These are phyloP conservation scores for Bombus sylvicola DNA, from an alignment of 1,140 invertebrate genomes.

Conservation along the genomic window DNA sequence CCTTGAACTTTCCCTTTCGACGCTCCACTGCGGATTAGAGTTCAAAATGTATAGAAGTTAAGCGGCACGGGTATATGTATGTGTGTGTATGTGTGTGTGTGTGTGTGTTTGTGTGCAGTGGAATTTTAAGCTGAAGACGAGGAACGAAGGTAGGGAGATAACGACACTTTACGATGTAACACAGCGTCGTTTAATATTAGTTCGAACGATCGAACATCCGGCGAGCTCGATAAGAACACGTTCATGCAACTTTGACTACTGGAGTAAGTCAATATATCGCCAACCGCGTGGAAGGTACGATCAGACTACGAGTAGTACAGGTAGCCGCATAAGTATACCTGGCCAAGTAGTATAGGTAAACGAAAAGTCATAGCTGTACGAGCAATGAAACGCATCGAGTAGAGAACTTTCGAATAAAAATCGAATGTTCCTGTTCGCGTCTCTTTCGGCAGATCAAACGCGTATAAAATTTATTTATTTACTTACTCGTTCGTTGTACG, in stretches of 20 bases:
- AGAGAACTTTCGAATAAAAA: not conserved
- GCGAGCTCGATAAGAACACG: conserved; percentile 18
- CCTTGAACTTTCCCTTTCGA: conserved; percentile 10
- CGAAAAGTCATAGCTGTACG: not conserved
- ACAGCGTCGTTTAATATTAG: conserved; percentile 13
- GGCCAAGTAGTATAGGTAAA: not conserved
- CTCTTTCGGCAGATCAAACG: not conserved
- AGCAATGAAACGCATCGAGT: not conserved
- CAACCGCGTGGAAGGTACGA: not conserved
- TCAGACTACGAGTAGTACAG: conserved; percentile 7
- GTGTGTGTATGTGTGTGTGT: not conserved
- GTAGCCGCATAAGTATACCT: too few relatives aligned
- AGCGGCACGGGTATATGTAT: too few relatives aligned
- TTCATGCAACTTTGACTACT: conserved; percentile 24
- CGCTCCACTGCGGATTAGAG: not conserved
- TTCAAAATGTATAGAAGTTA: conserved; percentile 1
- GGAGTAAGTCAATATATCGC: conserved; percentile 15
- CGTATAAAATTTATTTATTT: not conserved
- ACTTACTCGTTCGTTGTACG: too few relatives aligned
- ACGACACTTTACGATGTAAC: not conserved
- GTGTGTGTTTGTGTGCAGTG: not conserved
- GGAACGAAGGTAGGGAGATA: not conserved
- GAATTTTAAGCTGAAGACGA: not conserved
- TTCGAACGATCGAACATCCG: conserved; percentile 13
- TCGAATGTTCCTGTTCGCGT: not conserved